Evolutionary conservation across 2,797 vertebrate genomes (phyloP), one percentile per base, ranked within the genome.

Genomic region (Tympanoctomys barrerae): DNA sequence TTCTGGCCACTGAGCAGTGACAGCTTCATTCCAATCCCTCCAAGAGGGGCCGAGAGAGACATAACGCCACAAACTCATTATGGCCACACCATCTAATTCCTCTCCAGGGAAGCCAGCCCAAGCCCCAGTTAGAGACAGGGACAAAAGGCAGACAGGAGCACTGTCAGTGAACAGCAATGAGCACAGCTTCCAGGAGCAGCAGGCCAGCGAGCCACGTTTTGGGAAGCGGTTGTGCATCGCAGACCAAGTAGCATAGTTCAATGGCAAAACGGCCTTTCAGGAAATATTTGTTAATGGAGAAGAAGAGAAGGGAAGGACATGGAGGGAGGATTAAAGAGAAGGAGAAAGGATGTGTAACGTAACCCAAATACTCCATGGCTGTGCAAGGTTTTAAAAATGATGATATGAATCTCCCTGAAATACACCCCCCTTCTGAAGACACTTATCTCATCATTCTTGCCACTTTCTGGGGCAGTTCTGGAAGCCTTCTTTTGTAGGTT

Each of bases 51-150:
- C 77, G 5, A 93, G 92, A 91, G 94, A 98, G 96, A 98, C 98
- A 98, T 98, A 98, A 97, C 39, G 16, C 90, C 8, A 62, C 96
- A 97, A 97, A 97, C 93, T 98, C 98, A 98, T 98, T 98, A 98
- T 94, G 95, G 78, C 73, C 52, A 0, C 91, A 82, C 78, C 94
- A 70, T 94, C 94, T 91, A 97, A 98, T 97, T 97, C 97, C 96
- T 98, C 98, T 97, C 96, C 89, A 70, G 98, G 98, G 97, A 97
- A 79, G 61, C 24, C 59, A 97, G 96, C 86, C 66, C 84, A 62
- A 28, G 85, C 66, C 83, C 61, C 33, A 52, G 62, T 94, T n/a
- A 96, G 92, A 46, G 84, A 82, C 75, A 77, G 21, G 64, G 33
- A 52, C 33, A 22, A 62, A 52, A 90, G 49, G 70, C 59, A 49